Base-by-base conservation (phyloP, 2,113 vertebrate species). In the Poecile atricapillus region DNA sequence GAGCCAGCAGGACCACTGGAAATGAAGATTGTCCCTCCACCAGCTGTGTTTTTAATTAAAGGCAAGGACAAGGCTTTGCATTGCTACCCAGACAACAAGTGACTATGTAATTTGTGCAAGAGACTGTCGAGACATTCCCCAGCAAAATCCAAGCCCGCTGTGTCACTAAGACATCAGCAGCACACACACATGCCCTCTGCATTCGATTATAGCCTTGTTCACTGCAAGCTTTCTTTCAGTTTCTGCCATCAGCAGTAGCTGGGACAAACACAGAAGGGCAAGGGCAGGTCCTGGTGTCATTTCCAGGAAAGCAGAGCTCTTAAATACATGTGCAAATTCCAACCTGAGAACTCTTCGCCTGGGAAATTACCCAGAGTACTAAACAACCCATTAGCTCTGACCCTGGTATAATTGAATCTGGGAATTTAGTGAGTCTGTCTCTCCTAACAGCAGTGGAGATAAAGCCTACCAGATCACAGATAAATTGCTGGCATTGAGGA, bases 311-410 rank as follows among this genome's bases (percentile, higher is more conserved):
- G 69, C 77, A 89, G 84, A 84, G 76, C 83, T 79, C 73, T 87
- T 87, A 94, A 94, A 62, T 67, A 85, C 75, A 71, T 41, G 75
- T 82, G 62, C 83, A 86, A 87, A 94, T 90, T 94, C 87, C 87
- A 89, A 65, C 60, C 75, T 39, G 87, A 91, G 75, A 75, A 87
- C 65, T 87, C 91, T 16, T 1, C 1, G 5, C 68, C 39, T 74
- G 90, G 63, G 87, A 94, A 95, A 96, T 91, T 87, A 94, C 75
- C 83, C 82, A 53, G 76, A 82, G 93, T 46, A 85, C 81, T 91
- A 68, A 92, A 95, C 58, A 93, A 93, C 46, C 73, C 89, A 85
- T 91, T 94, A 94, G 75, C 91, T 94, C 79, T 96, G 97, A 96
- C 90, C 92, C 87, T 83, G 94, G 50, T 70, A 78, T 94, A 95